Conservation (phyloP, 2,113 vertebrate genomes). For the Pluvianellus socialis region DNA sequence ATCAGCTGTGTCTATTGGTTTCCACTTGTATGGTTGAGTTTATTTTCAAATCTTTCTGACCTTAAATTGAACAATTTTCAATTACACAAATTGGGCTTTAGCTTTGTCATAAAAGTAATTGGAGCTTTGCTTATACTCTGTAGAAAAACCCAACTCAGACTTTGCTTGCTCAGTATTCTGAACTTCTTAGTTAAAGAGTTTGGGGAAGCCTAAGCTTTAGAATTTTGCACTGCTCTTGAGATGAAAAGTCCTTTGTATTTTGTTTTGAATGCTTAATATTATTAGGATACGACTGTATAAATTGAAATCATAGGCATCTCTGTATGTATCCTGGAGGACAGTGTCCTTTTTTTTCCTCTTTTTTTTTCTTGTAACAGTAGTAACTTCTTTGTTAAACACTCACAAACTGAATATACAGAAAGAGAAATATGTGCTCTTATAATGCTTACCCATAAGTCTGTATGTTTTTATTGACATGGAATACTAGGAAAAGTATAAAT, state of each 20-base stretch:
- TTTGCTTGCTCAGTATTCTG: neutral
- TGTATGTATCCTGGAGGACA: neutral
- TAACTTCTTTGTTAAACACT: neutral
- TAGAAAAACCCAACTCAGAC: neutral
- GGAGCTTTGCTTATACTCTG: neutral
- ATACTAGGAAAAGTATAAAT: conserved; percentile 66
- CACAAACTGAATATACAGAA: neutral
- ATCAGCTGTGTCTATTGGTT: conserved; percentile 31
- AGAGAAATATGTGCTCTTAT: neutral
- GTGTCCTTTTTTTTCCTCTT: neutral
- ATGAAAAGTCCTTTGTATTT: neutral
- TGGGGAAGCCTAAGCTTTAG: neutral
- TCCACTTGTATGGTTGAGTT: neutral
- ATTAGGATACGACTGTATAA: neutral
- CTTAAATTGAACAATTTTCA: neutral
- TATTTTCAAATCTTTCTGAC: neutral
- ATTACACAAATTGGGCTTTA: neutral
- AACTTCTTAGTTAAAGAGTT: neutral
- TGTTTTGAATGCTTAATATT: neutral
- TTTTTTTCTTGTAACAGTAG: neutral
- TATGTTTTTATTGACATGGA: conserved; percentile 1
- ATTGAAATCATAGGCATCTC: neutral
- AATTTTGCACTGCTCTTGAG: neutral
- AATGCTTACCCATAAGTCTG: neutral
- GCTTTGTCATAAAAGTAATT: neutral